Percentiles rank a stretch among this genome's conserved stretches.
phyloP scores from a whole-genome alignment of 2,113 vertebrate species.

The Clarias macrocephalus region DNA sequence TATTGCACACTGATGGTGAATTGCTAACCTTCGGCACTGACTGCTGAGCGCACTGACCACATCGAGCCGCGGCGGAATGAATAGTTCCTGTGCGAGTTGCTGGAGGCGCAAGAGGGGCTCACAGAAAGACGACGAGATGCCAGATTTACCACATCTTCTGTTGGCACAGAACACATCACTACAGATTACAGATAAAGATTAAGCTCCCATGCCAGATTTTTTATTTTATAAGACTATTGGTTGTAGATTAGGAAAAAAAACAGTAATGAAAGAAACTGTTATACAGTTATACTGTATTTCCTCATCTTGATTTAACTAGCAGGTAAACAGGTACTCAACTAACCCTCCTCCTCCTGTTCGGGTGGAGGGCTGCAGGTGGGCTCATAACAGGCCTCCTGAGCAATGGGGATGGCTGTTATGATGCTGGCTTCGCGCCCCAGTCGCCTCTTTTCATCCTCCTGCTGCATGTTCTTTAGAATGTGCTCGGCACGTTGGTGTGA shows the following conservation, averaged over 20 bases:
- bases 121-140: conserved; percentile 93
- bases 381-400: conserved; percentile 96
- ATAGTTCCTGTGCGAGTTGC: conserved; percentile 97
- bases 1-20: background rate
- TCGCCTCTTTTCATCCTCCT: conserved; percentile 95
- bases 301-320: background rate
- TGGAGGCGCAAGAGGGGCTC: conserved; percentile 95
- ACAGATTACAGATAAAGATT: background rate
- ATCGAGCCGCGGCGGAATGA: conserved; percentile 94
- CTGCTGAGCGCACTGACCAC: conserved; percentile 92
- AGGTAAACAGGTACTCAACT: conserved; percentile 33
- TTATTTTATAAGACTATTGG: background rate
- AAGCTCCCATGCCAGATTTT: background rate
- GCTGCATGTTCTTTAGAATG: conserved; percentile 97
- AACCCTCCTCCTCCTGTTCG: conserved; percentile 98
- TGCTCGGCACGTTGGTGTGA: conserved; percentile 97
- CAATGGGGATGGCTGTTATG: conserved; percentile 94
- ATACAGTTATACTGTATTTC: background rate
- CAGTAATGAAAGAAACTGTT: background rate
- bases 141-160: conserved; percentile 98
- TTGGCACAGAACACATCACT: conserved; percentile 68
- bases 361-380: conserved; percentile 91
- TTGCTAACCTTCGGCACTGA: conserved; percentile 88
- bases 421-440: conserved; percentile 95
- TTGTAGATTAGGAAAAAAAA: background rate